Evolutionary conservation across 2,888 invertebrate species (phyloP).

Genomic region (Arenicola marina): DNA sequence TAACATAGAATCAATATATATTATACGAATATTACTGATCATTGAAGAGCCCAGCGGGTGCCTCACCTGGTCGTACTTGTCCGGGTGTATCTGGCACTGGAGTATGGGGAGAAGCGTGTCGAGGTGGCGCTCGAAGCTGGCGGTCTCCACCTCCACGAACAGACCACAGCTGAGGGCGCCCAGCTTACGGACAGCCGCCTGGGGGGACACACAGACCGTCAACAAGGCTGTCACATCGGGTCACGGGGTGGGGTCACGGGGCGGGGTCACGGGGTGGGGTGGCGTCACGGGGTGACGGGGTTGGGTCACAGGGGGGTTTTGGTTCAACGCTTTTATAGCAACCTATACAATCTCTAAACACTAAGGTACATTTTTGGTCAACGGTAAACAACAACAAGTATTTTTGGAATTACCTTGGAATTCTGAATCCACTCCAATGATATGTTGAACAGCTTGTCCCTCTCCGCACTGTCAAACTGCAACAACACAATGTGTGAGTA

Average conservation of each 20-base stretch:
- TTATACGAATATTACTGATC: too few relatives aligned
- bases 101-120: slow-evolving; percentile 69
- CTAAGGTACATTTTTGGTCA: too few relatives aligned
- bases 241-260: too few relatives aligned
- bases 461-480: slow-evolving; percentile 63
- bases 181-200: slow-evolving; percentile 69
- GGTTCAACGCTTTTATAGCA: too few relatives aligned
- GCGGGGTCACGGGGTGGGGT: too few relatives aligned
- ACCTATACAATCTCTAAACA: too few relatives aligned
- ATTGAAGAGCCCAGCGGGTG: too few relatives aligned
- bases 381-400: not conserved
- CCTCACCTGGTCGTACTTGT: slow-evolving; percentile 34
- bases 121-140: slow-evolving; percentile 72
- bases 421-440: slow-evolving; percentile 74
- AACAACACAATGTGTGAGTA: slow-evolving; percentile 18
- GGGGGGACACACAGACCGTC: too few relatives aligned
- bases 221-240: too few relatives aligned
- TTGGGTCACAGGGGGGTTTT: too few relatives aligned
- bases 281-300: too few relatives aligned
- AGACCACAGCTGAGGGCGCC: slow-evolving; percentile 76
- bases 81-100: slow-evolving; percentile 63
- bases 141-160: slow-evolving; percentile 77
- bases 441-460: slow-evolving; percentile 74
- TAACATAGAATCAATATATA: too few relatives aligned
- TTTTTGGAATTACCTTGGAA: slow-evolving; percentile 63